Evolutionary conservation across 2,113 vertebrate species (phyloP).

Genomic region (Antigone vipio): DNA sequence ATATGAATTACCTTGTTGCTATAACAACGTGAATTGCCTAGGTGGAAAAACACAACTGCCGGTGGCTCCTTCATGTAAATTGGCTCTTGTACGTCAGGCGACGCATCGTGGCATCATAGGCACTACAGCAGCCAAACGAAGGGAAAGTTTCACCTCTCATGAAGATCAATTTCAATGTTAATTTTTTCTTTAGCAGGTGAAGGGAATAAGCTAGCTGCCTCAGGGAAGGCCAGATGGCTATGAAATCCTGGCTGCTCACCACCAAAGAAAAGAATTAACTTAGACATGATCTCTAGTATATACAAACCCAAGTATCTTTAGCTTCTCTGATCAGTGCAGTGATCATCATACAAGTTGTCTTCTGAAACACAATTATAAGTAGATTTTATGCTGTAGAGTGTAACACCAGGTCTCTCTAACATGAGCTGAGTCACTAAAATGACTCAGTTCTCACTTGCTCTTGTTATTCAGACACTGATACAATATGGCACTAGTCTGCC

Average conservation of each 20-base stretch:
- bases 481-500: constrained; percentile 36
- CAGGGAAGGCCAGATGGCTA: not conserved
- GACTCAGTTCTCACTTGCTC: constrained; percentile 39
- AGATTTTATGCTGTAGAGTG: not conserved
- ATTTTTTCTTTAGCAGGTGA: not conserved
- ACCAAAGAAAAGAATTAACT: rapidly evolving
- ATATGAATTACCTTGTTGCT: not conserved
- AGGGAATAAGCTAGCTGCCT: not conserved
- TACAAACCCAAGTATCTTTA: not conserved
- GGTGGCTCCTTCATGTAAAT: not conserved
- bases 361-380: not conserved
- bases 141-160: not conserved
- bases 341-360: not conserved
- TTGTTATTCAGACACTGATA: constrained; percentile 23
- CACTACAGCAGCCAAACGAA: not conserved
- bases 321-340: not conserved
- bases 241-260: rapidly evolving
- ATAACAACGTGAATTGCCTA: not conserved
- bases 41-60: not conserved
- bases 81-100: not conserved
- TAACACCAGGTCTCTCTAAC: not conserved
- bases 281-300: rapidly evolving
- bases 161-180: not conserved
- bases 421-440: not conserved
- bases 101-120: rapidly evolving